Conservation (phyloP, 2,797 vertebrate species). For the Orientallactaga sibirica region DNA sequence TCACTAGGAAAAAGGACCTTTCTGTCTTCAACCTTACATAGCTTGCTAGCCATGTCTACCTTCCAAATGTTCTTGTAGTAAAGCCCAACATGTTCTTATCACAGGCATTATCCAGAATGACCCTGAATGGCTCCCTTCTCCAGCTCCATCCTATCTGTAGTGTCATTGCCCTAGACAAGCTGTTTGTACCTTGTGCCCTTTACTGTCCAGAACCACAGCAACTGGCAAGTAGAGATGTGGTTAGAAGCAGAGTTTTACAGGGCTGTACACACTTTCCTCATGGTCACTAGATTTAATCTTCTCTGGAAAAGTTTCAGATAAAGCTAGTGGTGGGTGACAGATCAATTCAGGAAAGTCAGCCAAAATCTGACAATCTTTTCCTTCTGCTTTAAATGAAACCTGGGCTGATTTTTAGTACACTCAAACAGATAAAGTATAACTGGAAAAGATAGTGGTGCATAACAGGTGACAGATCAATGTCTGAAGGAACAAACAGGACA, state of each 20-base stretch:
- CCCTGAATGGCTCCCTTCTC: conserved; percentile 93
- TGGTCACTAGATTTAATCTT: no score
- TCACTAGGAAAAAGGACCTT: conserved; percentile 92
- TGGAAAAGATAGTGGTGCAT: no score
- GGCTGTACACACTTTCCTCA: conserved; percentile 95
- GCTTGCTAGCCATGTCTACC: conserved; percentile 92
- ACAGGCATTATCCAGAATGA: conserved; percentile 93
- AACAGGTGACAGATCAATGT: no score
- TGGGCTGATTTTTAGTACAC: no score
- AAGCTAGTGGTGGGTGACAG: conserved; percentile 91
- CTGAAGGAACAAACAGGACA: no score
- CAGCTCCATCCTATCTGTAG: conserved; percentile 96
- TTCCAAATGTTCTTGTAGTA: conserved; percentile 97
- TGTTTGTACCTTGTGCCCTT: conserved; percentile 98
- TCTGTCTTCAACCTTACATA: conserved; percentile 96
- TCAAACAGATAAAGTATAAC: no score
- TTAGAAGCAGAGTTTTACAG: conserved; percentile 94
- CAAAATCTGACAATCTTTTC: no score
- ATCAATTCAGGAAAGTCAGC: no score
- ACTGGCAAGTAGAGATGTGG: conserved; percentile 94
- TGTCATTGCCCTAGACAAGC: conserved; percentile 96
- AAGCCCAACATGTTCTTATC: conserved; percentile 92
- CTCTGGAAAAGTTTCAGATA: no score
- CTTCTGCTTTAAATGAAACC: no score
- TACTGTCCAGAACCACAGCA: conserved; percentile 96